Percentiles rank a stretch among this genome's conserved stretches.
These are phyloP conservation scores for Tenthredo mesomela DNA, from an alignment of 2,888 invertebrate species.

Conservation along the genomic window DNA sequence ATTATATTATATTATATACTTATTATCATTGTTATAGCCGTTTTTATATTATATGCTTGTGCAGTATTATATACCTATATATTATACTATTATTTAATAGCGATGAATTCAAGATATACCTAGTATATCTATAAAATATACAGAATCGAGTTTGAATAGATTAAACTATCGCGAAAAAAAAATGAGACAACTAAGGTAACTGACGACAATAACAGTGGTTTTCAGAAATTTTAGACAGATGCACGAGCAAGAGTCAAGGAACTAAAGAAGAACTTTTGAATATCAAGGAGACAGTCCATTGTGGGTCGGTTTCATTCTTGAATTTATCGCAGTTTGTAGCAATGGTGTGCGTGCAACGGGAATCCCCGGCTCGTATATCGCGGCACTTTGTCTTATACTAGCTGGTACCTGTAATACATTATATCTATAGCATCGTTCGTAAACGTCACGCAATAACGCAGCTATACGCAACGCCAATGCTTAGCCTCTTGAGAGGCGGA, in stretches of 20 bases:
- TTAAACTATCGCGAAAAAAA: neutral
- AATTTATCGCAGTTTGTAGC: conserved; percentile 45
- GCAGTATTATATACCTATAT: neutral
- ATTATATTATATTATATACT: neutral
- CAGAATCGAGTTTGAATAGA: neutral
- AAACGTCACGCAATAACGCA: conserved; percentile 41
- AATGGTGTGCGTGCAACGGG: conserved; percentile 33
- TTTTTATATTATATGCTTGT: conserved; percentile 15
- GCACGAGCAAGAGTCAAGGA: neutral
- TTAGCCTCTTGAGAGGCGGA: neutral
- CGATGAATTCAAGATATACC: conserved; percentile 21
- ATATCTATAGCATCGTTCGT: conserved; percentile 20
- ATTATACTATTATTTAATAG: neutral
- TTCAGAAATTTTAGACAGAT: neutral
- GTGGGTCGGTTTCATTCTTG: conserved; percentile 34
- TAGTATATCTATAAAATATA: neutral
- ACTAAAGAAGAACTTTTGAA: conserved; percentile 37
- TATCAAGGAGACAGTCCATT: conserved; percentile 2
- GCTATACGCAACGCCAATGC: conserved; percentile 22
- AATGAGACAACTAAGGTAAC: neutral
- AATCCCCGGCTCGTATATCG: conserved; percentile 33
- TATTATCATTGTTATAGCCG: neutral
- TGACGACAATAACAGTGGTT: neutral
- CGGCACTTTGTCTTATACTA: conserved; percentile 46
- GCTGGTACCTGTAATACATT: conserved; percentile 33